A percentile compares a stretch with the other conserved stretches of the same genome.
These are phyloP conservation scores for Sinocyclocheilus grahami DNA, from an alignment of 2,113 vertebrate genomes.

Conservation along the genomic window DNA sequence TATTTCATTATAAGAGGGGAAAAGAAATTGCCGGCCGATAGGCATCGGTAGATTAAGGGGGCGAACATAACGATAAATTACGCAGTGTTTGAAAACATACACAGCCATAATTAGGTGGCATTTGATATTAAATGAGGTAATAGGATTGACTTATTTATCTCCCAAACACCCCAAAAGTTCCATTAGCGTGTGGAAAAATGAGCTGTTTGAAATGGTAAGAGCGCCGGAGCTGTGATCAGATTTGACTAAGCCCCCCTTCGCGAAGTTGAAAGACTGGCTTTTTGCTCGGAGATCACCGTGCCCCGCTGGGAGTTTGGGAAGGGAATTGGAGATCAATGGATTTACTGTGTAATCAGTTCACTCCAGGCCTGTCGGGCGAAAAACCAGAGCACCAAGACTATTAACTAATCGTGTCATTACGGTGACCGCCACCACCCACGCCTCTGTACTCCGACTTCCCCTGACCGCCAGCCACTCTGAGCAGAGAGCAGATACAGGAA, in stretches of 20 bases:
- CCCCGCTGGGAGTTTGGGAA: slow-evolving; percentile 31
- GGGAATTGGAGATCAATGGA: slow-evolving; percentile 62
- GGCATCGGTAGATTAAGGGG: slow-evolving; percentile 78
- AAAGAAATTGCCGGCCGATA: slow-evolving; percentile 67
- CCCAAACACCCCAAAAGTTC: slow-evolving; percentile 70
- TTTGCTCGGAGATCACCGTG: slow-evolving; percentile 33
- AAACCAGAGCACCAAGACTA: slow-evolving; percentile 58
- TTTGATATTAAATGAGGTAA: slow-evolving; percentile 81
- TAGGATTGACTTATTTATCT: slow-evolving; percentile 76
- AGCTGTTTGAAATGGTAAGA: slow-evolving; percentile 75
- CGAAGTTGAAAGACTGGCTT: slow-evolving; percentile 36
- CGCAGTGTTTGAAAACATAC: slow-evolving; percentile 81
- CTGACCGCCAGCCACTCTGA: not conserved
- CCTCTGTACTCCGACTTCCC: not conserved
- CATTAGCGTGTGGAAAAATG: slow-evolving; percentile 73
- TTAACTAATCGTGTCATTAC: slow-evolving; percentile 69
- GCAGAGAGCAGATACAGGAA: not conserved
- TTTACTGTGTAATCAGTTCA: slow-evolving; percentile 68
- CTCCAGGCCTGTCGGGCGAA: slow-evolving; percentile 59
- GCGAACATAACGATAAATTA: slow-evolving; percentile 79
- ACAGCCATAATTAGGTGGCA: slow-evolving; percentile 79
- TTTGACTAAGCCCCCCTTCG: slow-evolving; percentile 31
- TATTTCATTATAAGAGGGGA: slow-evolving; percentile 72
- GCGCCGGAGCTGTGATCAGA: slow-evolving; percentile 51
- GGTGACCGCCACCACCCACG: slow-evolving; percentile 23